These are phyloP conservation scores for Spisula subtruncata DNA, from an alignment of 2,888 invertebrate species.

Conservation along the genomic window DNA sequence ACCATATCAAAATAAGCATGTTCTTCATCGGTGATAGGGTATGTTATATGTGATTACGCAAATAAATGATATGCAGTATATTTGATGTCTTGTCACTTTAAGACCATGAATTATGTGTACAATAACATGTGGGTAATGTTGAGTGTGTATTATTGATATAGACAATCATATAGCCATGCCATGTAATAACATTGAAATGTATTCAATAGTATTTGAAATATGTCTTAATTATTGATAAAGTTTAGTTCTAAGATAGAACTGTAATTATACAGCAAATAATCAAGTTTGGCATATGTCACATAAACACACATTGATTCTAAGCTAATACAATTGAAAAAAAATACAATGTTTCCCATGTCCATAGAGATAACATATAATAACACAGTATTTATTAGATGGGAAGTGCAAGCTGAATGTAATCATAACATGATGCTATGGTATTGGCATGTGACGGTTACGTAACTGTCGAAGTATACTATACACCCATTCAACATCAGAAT, in stretches of 20 bases:
- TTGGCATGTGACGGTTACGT: neutral
- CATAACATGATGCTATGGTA: neutral
- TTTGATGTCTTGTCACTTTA: too few species aligned
- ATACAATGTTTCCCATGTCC: neutral
- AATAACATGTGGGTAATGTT: too few species aligned
- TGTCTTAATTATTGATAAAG: too few species aligned
- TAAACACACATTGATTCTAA: neutral
- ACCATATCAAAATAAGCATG: too few species aligned
- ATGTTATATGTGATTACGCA: too few species aligned
- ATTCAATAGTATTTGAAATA: too few species aligned
- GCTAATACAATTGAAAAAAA: neutral
- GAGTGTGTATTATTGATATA: too few species aligned
- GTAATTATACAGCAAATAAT: neutral
- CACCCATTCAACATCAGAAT: neutral
- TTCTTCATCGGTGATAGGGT: too few species aligned
- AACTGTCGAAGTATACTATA: neutral
- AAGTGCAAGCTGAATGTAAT: neutral
- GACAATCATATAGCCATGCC: too few species aligned
- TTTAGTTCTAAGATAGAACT: neutral
- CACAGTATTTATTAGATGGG: neutral
- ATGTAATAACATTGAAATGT: too few species aligned
- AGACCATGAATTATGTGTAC: too few species aligned
- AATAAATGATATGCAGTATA: too few species aligned
- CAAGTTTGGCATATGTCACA: neutral
- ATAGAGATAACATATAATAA: neutral